phyloP scores from a whole-genome alignment of 2,797 vertebrate genomes.

The Enteromius paludinosus region DNA sequence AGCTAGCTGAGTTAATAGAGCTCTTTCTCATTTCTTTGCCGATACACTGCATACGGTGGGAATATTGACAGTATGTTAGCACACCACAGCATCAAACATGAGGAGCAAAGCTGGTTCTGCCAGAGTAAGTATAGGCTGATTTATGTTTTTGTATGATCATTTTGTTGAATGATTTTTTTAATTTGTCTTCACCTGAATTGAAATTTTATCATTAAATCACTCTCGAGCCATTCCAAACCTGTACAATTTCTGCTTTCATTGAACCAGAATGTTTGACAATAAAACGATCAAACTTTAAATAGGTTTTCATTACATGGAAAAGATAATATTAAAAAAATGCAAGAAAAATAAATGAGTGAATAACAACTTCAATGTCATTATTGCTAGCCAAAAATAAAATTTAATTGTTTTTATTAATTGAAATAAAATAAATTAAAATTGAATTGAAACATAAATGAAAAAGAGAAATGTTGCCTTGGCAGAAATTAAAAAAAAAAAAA shows the following conservation, averaged over 20 bases:
- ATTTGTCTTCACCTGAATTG: background rate
- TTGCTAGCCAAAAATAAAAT: background rate
- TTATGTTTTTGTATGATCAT: background rate
- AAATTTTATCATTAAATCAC: background rate
- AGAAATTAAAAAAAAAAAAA: too few species aligned
- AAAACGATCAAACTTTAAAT: background rate
- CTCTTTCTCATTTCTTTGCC: constrained; percentile 39
- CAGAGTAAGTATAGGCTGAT: background rate
- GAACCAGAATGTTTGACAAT: background rate
- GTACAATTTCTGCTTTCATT: background rate
- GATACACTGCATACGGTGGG: constrained; percentile 26
- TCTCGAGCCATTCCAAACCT: background rate
- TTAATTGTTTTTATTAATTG: background rate
- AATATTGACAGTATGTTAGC: constrained; percentile 23
- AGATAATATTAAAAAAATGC: background rate
- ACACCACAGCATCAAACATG: constrained; percentile 39
- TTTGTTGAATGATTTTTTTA: background rate
- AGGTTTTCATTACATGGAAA: background rate
- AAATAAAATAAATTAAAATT: background rate
- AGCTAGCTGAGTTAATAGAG: constrained; percentile 51
- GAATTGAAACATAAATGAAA: background rate
- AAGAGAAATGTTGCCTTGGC: background rate
- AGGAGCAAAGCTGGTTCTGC: background rate
- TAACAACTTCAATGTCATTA: background rate
- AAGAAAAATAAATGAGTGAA: background rate